Evolutionary conservation across 2,888 invertebrate species (phyloP).

Genomic region (Ptilodon capucinus): DNA sequence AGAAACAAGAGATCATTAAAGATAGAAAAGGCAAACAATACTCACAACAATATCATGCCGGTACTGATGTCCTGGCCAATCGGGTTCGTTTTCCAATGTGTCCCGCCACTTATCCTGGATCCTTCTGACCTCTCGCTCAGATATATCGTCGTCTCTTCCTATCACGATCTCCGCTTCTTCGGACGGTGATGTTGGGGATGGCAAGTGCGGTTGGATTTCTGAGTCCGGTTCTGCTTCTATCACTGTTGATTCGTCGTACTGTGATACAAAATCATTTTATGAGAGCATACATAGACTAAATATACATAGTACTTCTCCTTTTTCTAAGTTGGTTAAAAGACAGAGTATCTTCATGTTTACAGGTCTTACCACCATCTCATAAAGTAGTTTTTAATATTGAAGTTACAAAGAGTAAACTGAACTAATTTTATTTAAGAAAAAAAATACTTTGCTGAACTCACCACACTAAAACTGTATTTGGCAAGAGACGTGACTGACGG

Average conservation of each 20-base stretch:
- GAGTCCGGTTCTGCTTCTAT: conserved; percentile 88
- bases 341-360: no score
- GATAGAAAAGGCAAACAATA: conserved; percentile 17
- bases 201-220: conserved; percentile 78
- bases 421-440: no score
- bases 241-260: conserved; percentile 87
- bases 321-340: no score
- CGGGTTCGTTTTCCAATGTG: conserved; percentile 82
- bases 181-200: conserved; percentile 70
- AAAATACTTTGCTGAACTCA: no score
- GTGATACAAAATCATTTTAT: conserved; percentile 5
- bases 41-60: conserved; percentile 91
- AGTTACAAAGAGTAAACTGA: no score
- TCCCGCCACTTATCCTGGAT: conserved; percentile 90
- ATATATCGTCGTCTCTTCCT: conserved; percentile 64
- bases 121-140: conserved; percentile 82
- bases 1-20: not conserved
- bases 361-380: no score
- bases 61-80: conserved; percentile 73
- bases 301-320: no score
- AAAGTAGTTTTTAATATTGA: no score
- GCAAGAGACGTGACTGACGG: conserved; percentile 88
- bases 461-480: conserved; percentile 89
- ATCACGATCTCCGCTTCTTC: conserved; percentile 86
- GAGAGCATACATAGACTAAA: no score